Percentiles rank a stretch among this genome's conserved stretches.
Conservation (phyloP, 2,797 vertebrate species). For the Sebastes taczanowskii region DNA sequence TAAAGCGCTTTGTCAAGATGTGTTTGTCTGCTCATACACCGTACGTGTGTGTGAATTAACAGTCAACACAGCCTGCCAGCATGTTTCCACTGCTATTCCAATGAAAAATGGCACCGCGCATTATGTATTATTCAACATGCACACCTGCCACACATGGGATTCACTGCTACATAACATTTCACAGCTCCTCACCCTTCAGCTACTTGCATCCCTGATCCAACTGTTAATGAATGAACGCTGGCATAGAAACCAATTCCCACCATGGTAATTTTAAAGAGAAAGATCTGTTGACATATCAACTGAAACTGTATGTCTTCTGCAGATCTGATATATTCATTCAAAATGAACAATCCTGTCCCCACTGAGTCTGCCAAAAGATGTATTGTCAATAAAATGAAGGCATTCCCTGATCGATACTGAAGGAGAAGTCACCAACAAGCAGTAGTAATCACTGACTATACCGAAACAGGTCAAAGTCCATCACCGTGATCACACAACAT, state of each 20-base stretch:
- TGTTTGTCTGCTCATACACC: not conserved
- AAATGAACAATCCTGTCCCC: not conserved
- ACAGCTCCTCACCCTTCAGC: slow-evolving; percentile 46
- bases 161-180: slow-evolving; percentile 51
- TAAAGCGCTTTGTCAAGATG: not conserved
- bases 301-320: not conserved
- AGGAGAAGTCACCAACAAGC: not conserved
- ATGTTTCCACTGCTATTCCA: slow-evolving; percentile 21
- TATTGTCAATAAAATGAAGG: slow-evolving; percentile 6
- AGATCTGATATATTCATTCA: slow-evolving; percentile 7
- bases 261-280: slow-evolving; percentile 6
- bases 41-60: slow-evolving; percentile 5
- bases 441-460: slow-evolving; percentile 8
- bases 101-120: slow-evolving; percentile 34
- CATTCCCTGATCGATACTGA: slow-evolving; percentile 7
- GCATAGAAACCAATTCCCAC: not conserved
- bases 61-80: not conserved
- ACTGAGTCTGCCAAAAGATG: not conserved
- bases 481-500: not conserved
- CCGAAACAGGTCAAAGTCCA: slow-evolving; percentile 44
- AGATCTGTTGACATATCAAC: slow-evolving; percentile 16
- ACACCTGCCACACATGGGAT: slow-evolving; percentile 48
- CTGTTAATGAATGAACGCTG: slow-evolving; percentile 52
- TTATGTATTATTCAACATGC: slow-evolving; percentile 54
- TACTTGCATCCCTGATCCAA: slow-evolving; percentile 34